Evolutionary conservation across 2,113 vertebrate species (phyloP).

Genomic region (Strix aluco): DNA sequence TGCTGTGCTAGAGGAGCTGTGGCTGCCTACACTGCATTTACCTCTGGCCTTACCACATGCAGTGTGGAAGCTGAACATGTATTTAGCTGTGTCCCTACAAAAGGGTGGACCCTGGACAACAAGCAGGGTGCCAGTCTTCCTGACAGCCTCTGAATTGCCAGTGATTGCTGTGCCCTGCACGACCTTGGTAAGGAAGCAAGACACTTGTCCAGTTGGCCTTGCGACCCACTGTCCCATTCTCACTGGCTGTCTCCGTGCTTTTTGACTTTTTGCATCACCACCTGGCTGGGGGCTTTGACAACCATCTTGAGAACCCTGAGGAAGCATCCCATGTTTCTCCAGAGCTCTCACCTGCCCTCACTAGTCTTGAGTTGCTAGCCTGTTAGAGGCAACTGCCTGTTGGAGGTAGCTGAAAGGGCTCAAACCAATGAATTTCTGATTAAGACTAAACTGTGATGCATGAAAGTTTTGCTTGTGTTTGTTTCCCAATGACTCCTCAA

Average conservation of each 20-base stretch:
- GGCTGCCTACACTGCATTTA: not conserved
- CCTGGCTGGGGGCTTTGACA: not conserved
- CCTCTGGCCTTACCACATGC: not conserved
- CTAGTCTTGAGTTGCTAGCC: not conserved
- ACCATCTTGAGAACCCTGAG: not conserved
- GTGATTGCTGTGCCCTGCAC: not conserved
- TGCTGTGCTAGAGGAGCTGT: not conserved
- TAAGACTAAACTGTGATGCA: too few species aligned
- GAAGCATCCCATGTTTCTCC: not conserved
- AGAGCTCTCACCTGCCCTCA: not conserved
- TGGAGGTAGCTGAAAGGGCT: not conserved
- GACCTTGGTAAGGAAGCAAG: not conserved
- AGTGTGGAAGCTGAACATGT: not conserved
- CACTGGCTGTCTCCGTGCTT: not conserved
- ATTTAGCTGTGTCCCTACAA: too few species aligned
- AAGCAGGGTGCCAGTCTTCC: not conserved
- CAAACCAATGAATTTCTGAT: too few species aligned
- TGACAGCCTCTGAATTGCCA: rapidly evolving
- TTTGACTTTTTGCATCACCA: not conserved
- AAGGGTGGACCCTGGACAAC: not conserved
- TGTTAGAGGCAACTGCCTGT: not conserved
- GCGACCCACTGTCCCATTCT: rapidly evolving
- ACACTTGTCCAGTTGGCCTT: not conserved
- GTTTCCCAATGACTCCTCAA: too few species aligned
- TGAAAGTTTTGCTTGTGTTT: too few species aligned